These are phyloP conservation scores for Trichoplax adhaerens DNA, from an alignment of 37 sponge, comb jelly and placozoan species.

Conservation along the genomic window DNA sequence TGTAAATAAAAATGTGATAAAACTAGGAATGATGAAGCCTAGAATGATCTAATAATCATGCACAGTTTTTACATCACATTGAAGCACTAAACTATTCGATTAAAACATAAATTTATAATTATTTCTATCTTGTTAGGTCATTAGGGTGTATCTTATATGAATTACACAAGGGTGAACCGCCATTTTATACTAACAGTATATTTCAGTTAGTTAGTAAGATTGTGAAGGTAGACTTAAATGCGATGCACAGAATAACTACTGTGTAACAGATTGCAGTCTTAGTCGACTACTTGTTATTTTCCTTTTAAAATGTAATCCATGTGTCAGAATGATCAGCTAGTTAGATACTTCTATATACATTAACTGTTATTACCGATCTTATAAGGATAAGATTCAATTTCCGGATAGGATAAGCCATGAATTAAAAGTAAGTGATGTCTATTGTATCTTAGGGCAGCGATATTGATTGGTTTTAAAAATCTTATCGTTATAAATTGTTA, in stretches of 20 bases:
- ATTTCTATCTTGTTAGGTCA: slow-evolving; percentile 20
- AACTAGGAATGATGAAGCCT: no score
- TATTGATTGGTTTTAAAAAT: neutral
- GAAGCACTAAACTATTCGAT: neutral
- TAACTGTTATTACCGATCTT: neutral
- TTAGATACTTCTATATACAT: no score
- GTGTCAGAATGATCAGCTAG: no score
- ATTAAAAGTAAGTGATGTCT: slow-evolving; percentile 20
- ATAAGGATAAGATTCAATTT: slow-evolving; percentile 45
- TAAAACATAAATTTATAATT: neutral
- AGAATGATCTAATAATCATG: neutral
- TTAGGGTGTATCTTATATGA: slow-evolving; percentile 88
- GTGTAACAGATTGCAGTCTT: no score
- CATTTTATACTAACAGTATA: slow-evolving; percentile 76
- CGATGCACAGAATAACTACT: no score
- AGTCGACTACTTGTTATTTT: no score
- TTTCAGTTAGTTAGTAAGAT: slow-evolving; percentile 66
- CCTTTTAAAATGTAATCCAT: no score
- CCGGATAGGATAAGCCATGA: slow-evolving; percentile 50
- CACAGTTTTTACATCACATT: neutral
- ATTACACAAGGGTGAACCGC: slow-evolving; percentile 63
- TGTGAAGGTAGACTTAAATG: neutral
- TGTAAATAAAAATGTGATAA: no score
- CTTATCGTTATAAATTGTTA: neutral
- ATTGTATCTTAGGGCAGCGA: neutral